These are phyloP conservation scores for Drosophila atroscutellata DNA, from an alignment of 2,888 invertebrate genomes.

Conservation along the genomic window DNA sequence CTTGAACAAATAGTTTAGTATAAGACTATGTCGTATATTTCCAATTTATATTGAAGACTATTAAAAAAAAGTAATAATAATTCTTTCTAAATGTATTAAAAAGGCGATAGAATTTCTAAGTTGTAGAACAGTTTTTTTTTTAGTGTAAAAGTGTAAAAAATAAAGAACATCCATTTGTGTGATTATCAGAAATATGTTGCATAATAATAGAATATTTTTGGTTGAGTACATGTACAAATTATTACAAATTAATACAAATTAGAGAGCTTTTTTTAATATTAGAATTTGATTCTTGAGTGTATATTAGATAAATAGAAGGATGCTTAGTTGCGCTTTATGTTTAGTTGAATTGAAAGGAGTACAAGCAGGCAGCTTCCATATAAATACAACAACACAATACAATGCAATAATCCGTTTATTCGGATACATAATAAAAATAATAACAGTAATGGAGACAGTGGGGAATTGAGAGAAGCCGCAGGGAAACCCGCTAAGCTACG, in stretches of 20 bases:
- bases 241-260: background rate
- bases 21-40: background rate
- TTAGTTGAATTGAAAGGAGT: background rate
- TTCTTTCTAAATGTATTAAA: background rate
- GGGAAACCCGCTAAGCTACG: slow-evolving; percentile 50
- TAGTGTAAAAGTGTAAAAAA: background rate
- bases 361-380: background rate
- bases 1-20: too few relatives aligned
- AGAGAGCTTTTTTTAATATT: background rate
- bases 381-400: background rate
- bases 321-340: background rate
- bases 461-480: slow-evolving; percentile 53
- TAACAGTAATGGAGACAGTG: slow-evolving; percentile 38
- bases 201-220: background rate
- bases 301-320: background rate
- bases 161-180: too few relatives aligned
- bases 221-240: background rate
- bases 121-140: background rate
- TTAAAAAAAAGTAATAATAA: too few relatives aligned
- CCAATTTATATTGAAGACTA: background rate
- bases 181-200: background rate
- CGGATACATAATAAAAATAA: slow-evolving; percentile 7
- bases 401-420: slow-evolving; percentile 62
- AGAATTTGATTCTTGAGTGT: background rate
- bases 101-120: background rate